Percentiles rank a stretch among this genome's conserved stretches.
phyloP scores from a whole-genome alignment of 2,797 vertebrate genomes.

The Argya squamiceps region DNA sequence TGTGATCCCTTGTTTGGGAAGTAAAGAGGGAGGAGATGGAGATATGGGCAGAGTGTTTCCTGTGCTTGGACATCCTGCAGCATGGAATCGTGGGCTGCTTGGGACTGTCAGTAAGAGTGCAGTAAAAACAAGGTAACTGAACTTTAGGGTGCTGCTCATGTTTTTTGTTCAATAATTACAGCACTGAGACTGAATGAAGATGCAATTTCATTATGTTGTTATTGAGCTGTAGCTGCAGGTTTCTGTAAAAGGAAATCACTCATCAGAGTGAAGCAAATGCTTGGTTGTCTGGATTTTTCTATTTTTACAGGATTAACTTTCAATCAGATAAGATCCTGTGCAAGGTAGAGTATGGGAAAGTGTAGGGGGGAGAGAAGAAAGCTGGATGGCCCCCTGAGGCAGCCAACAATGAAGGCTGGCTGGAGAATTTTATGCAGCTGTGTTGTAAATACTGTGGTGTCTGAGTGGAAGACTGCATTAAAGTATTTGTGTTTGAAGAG shows the following conservation, averaged over 20 bases:
- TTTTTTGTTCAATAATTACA: not conserved
- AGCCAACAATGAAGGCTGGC: not conserved
- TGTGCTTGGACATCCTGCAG: not conserved
- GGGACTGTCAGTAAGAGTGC: not conserved
- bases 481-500: not conserved
- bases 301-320: not conserved
- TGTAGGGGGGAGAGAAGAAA: not conserved
- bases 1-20: not conserved
- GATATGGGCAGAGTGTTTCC: not conserved
- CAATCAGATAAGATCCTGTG: not conserved
- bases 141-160: not conserved
- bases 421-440: not conserved
- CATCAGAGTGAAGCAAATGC: not conserved
- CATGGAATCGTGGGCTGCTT: fast-evolving
- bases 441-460: not conserved
- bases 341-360: not conserved
- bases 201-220: not conserved
- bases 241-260: not conserved
- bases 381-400: not conserved
- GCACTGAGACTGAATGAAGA: not conserved
- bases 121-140: not conserved
- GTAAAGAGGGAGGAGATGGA: not conserved
- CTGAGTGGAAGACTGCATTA: not conserved
- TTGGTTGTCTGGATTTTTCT: not conserved
- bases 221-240: not conserved